These are phyloP conservation scores for Brachirus orientalis DNA, from an alignment of 2,113 vertebrate species.

Conservation along the genomic window DNA sequence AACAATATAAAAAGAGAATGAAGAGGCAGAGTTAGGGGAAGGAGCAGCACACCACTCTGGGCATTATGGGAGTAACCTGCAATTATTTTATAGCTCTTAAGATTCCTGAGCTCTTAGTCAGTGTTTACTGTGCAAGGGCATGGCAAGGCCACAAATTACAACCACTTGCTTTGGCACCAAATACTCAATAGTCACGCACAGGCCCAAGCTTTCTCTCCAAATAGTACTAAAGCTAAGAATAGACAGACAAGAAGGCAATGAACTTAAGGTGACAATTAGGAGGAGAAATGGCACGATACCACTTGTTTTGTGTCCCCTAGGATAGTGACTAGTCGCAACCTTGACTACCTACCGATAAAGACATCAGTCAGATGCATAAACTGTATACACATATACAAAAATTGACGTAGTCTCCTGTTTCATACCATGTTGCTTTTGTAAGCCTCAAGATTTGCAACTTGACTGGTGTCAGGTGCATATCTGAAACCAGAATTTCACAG, in stretches of 20 bases:
- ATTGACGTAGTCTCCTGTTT: too few species aligned
- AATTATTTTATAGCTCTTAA: constrained; percentile 94
- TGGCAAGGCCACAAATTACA: constrained; percentile 88
- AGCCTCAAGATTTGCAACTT: too few species aligned
- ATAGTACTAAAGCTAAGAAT: constrained; percentile 24
- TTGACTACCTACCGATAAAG: too few species aligned
- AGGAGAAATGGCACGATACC: too few species aligned
- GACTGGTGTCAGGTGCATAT: too few species aligned
- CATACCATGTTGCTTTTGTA: too few species aligned
- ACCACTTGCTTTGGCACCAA: constrained; percentile 88
- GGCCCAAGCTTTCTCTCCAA: constrained; percentile 44
- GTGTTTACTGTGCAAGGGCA: constrained; percentile 87
- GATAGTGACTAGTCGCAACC: too few species aligned
- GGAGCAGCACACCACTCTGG: constrained; percentile 78
- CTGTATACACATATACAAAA: too few species aligned
- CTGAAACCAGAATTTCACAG: too few species aligned
- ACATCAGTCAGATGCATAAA: too few species aligned
- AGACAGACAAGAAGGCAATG: constrained; percentile 35
- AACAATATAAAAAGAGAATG: constrained; percentile 39
- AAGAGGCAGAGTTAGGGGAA: constrained; percentile 51
- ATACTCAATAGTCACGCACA: constrained; percentile 87
- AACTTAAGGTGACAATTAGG: neutral
- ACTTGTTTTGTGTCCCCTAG: too few species aligned
- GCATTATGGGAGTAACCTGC: constrained; percentile 87
- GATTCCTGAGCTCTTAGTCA: constrained; percentile 93